Evolutionary conservation across 2,113 vertebrate species (phyloP), one percentile per base, ranked within the genome.

Genomic region (Crotalus viridis): DNA sequence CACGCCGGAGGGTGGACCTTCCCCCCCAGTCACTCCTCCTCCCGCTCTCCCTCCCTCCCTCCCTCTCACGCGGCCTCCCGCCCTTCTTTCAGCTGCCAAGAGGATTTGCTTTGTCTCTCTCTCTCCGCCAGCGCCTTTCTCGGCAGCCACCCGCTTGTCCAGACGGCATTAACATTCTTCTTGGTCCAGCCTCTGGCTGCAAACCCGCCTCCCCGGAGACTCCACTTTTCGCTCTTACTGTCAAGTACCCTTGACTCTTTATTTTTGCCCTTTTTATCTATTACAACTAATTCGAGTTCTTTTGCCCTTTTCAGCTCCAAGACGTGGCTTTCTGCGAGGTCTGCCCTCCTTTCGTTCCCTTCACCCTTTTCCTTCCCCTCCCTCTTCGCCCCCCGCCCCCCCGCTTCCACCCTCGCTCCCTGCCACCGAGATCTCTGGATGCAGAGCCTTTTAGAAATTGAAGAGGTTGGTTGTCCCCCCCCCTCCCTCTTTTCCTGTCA

Each of bases 201-300:
- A 97, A 95, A 96, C 95, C 96, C 95, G 69, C 96, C 98, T 99
- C 99, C 98, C 98, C 93, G 10, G 99, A 98, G 99, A 98, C 98
- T 97, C 98, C 98, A 98, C 98, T 98, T 89, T 98, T 98, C 97
- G 98, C 98, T 98, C 98, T 99, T 98, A 98, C 99, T 99, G 99
- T 99, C 99, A 99, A 99, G 98, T 99, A 98, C 98, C 98, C 98
- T 99, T 98, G 98, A 98, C 99, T 99, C 98, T 98, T 98, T 98
- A 98, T 98, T 98, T 99, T 98, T 99, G 99, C 99, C 99, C 99
- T 99, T 99, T 92, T 99, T 99, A 99, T 99, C 99, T 99, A 98
- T 98, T 99, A 99, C 99, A 99, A 99, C 98, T 99, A 99, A 99
- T 99, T 99, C 98, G 97, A 98, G 98, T 98, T 99, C 98, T 98